phyloP scores from a whole-genome alignment of 1,140 invertebrate species.

The Chrysomallon squamiferum region DNA sequence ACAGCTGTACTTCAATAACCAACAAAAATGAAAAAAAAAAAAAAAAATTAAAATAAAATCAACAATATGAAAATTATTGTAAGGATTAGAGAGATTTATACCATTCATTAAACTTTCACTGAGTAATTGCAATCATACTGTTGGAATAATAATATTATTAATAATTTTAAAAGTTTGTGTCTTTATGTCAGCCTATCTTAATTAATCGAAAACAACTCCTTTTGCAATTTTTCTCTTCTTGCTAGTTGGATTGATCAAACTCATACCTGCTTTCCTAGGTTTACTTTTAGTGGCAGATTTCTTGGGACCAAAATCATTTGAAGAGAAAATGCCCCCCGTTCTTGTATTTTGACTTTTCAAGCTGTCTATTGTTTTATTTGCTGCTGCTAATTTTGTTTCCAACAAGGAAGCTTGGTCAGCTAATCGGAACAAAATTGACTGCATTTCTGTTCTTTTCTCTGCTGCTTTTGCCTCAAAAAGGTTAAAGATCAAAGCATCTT shows the following conservation, averaged over 20 bases:
- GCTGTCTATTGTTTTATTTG: slow-evolving; percentile 42
- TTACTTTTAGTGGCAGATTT: slow-evolving; percentile 40
- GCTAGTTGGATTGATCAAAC: slow-evolving; percentile 55
- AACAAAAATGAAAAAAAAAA: too few species aligned
- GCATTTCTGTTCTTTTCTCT: slow-evolving; percentile 50
- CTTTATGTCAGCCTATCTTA: too few species aligned
- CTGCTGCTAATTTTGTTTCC: slow-evolving; percentile 34
- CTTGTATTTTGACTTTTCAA: slow-evolving; percentile 34
- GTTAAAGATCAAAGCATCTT: slow-evolving; percentile 34
- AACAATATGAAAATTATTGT: too few species aligned
- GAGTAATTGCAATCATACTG: too few species aligned
- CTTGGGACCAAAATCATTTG: slow-evolving; percentile 46
- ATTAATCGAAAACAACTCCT: slow-evolving; percentile 55
- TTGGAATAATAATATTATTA: too few species aligned
- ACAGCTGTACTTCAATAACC: too few species aligned
- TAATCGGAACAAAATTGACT: slow-evolving; percentile 46
- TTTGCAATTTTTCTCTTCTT: slow-evolving; percentile 53
- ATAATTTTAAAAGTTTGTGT: too few species aligned
- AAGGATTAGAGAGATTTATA: too few species aligned
- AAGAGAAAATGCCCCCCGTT: slow-evolving; percentile 16
- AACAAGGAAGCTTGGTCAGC: slow-evolving; percentile 35
- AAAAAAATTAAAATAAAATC: too few species aligned
- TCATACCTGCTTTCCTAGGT: slow-evolving; percentile 54
- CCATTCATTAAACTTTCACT: too few species aligned
- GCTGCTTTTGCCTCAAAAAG: slow-evolving; percentile 53